Conservation (phyloP, 2,113 vertebrate genomes). For the Xenus cinereus region DNA sequence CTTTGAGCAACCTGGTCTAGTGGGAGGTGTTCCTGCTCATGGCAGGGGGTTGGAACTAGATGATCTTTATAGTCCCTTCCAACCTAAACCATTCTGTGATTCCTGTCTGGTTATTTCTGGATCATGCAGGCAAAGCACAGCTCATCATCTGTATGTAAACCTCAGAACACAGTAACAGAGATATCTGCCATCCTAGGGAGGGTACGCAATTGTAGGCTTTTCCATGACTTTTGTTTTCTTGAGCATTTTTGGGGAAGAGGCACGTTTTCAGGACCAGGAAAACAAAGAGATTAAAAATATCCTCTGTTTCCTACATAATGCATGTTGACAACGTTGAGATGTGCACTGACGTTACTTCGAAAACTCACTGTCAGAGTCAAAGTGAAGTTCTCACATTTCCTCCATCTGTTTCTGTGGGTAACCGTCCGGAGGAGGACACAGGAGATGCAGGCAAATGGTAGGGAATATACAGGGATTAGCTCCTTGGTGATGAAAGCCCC, state of each 20-base stretch:
- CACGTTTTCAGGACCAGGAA: neutral
- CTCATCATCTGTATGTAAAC: accelerated
- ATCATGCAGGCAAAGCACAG: neutral
- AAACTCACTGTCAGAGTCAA: neutral
- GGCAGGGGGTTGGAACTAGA: neutral
- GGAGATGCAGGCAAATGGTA: neutral
- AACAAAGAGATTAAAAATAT: neutral
- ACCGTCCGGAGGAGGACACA: neutral
- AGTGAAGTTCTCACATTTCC: neutral
- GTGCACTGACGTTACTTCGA: neutral
- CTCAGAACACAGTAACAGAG: too few relatives aligned
- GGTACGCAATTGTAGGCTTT: neutral
- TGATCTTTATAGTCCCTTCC: neutral
- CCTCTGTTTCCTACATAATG: neutral
- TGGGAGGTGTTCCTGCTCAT: neutral
- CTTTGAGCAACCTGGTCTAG: neutral
- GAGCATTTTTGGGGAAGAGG: neutral
- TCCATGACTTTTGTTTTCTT: neutral
- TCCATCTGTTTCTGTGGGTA: neutral
- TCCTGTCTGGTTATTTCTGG: neutral
- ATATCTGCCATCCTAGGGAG: neutral
- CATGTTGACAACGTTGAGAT: accelerated
- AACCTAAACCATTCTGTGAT: neutral
- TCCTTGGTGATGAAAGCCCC: neutral
- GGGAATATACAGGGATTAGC: neutral